Evolutionary conservation across 2,888 invertebrate genomes (phyloP).

Genomic region (Scaptomyza flava): DNA sequence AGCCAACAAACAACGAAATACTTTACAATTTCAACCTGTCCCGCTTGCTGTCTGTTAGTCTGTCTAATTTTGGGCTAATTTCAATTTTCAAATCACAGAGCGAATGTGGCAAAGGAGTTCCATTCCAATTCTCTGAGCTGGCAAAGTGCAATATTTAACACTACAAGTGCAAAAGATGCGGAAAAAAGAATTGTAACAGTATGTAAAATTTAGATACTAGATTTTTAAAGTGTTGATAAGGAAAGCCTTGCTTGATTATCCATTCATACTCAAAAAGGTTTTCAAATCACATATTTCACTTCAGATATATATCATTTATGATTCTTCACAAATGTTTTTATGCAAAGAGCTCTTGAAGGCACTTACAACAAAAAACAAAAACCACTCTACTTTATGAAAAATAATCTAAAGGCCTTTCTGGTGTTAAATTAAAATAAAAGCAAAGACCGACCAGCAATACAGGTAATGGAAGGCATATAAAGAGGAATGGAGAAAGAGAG

Average conservation of each 20-base stretch:
- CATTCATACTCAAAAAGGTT: too few species aligned
- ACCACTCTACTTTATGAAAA: too few species aligned
- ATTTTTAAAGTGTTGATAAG: too few species aligned
- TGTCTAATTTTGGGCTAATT: constrained; percentile 70
- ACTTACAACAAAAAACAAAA: too few species aligned
- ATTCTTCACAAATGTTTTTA: too few species aligned
- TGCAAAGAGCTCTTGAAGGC: too few species aligned
- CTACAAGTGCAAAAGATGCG: constrained; percentile 14
- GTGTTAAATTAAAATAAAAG: constrained; percentile 49
- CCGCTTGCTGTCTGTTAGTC: constrained; percentile 37
- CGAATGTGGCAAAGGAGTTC: constrained; percentile 24
- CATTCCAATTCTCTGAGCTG: constrained; percentile 58
- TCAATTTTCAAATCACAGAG: constrained; percentile 62
- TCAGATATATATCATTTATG: too few species aligned
- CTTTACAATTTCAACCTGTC: constrained; percentile 60
- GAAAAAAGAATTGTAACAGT: too few species aligned
- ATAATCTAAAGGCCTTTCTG: constrained; percentile 37
- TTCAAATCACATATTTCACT: too few species aligned
- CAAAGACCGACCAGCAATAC: constrained; percentile 28
- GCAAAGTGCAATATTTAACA: constrained; percentile 52
- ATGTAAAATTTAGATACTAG: too few species aligned
- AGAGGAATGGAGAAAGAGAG: constrained; percentile 1
- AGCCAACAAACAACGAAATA: constrained; percentile 10
- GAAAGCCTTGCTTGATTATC: too few species aligned
- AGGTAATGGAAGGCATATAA: neutral